These are phyloP conservation scores for Acrocephalus kingi DNA, from an alignment of 2,113 vertebrate genomes.

Conservation along the genomic window DNA sequence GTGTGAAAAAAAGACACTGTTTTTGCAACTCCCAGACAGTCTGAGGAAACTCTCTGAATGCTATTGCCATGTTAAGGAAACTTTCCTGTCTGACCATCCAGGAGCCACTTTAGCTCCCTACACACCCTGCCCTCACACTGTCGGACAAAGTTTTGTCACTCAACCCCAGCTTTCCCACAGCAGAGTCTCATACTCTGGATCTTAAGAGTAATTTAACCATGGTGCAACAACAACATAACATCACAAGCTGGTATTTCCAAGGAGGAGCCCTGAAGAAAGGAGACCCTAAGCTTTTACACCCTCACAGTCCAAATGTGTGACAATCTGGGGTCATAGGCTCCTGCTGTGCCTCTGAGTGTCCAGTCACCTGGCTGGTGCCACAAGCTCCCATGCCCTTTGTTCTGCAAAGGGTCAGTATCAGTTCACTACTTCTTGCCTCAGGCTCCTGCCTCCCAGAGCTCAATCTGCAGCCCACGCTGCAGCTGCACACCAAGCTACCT, in stretches of 20 bases:
- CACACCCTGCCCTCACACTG: background rate
- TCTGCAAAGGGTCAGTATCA: background rate
- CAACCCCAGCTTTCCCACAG: no score
- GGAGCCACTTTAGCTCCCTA: background rate
- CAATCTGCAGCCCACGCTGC: background rate
- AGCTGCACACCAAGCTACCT: background rate
- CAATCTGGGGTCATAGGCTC: background rate
- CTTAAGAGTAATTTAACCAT: background rate
- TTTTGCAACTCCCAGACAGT: background rate
- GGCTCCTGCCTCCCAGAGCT: background rate
- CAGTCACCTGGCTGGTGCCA: background rate
- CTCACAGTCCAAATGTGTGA: background rate
- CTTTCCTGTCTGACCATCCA: background rate
- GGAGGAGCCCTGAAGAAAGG: background rate
- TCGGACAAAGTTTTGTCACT: background rate
- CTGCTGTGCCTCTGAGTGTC: background rate
- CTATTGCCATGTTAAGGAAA: background rate
- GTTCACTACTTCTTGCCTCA: background rate
- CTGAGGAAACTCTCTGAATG: background rate
- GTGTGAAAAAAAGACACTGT: background rate
- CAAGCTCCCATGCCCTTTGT: background rate
- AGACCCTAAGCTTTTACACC: background rate
- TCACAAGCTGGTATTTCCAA: background rate
- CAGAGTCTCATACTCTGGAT: background rate
- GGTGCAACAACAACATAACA: background rate